phyloP scores from a whole-genome alignment of 2,888 invertebrate species.

The Mimumesa dahlbomi region DNA sequence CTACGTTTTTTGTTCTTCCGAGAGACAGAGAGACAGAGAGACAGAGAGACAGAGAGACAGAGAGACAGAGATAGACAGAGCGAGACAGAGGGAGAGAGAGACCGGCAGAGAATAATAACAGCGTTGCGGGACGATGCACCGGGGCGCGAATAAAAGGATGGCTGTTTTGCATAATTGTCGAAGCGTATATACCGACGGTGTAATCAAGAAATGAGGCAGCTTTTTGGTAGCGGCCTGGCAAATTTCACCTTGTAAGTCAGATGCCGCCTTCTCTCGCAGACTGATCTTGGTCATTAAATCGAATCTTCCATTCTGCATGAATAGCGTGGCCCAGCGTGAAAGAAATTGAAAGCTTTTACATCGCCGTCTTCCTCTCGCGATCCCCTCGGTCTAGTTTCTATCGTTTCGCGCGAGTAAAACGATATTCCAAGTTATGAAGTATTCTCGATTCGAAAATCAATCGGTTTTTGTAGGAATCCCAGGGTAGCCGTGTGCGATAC shows the following conservation, averaged over 20 bases:
- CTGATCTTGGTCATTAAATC: slow-evolving; percentile 44
- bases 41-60: too few species aligned
- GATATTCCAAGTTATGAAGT: slow-evolving; percentile 41
- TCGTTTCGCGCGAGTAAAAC: too few species aligned
- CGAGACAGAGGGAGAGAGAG: too few species aligned
- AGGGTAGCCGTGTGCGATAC: slow-evolving; percentile 48
- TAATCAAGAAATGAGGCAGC: slow-evolving; percentile 66
- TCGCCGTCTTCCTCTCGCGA: neutral
- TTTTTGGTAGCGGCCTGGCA: slow-evolving; percentile 57
- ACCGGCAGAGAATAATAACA: slow-evolving; percentile 64
- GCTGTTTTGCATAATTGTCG: slow-evolving; percentile 69
- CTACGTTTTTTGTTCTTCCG: slow-evolving; percentile 46
- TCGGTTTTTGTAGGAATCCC: slow-evolving; percentile 30
- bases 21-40: too few species aligned
- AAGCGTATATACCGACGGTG: slow-evolving; percentile 57
- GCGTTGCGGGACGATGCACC: slow-evolving; percentile 53
- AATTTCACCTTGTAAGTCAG: slow-evolving; percentile 59
- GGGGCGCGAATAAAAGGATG: slow-evolving; percentile 62
- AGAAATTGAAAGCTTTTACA: slow-evolving; percentile 13
- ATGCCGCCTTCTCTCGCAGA: slow-evolving; percentile 47
- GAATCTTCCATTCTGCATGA: neutral
- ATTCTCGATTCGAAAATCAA: slow-evolving; percentile 41
- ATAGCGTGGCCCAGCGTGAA: slow-evolving; percentile 22
- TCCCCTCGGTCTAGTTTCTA: too few species aligned
- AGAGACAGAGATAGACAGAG: too few species aligned